phyloP scores from a whole-genome alignment of 1,140 invertebrate genomes.

The Pseudomyrmex concolor region DNA sequence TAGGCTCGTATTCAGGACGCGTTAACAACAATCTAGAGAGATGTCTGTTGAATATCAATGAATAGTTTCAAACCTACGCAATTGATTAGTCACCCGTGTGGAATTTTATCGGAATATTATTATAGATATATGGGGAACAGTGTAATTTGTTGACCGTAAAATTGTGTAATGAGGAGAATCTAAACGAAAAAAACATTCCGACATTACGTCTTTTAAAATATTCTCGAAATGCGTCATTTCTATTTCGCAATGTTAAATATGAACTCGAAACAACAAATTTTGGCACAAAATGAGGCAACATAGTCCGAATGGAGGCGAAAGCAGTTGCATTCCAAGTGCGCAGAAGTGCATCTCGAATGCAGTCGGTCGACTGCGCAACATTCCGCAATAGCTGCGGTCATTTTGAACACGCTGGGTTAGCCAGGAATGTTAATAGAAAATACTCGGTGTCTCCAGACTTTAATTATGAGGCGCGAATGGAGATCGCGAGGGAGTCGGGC shows the following conservation, averaged over 20 bases:
- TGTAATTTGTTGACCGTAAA: background rate
- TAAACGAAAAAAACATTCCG: conserved; percentile 25
- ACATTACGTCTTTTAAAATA: background rate
- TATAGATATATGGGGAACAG: background rate
- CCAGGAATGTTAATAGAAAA: conserved; percentile 84
- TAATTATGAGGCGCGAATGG: conserved; percentile 78
- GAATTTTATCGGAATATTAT: conserved; percentile 34
- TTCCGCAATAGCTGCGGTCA: conserved; percentile 78
- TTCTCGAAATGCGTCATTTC: background rate
- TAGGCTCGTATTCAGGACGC: conserved; percentile 28
- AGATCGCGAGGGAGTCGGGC: conserved; percentile 31
- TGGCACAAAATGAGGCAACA: conserved; percentile 31
- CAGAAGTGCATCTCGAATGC: conserved; percentile 66
- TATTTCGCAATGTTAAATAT: conserved; percentile 38
- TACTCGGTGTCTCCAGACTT: conserved; percentile 80
- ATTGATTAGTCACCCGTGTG: conserved; percentile 36
- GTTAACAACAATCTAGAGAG: conserved; percentile 24
- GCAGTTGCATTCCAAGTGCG: conserved; percentile 65
- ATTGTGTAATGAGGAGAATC: background rate
- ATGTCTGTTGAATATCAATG: conserved; percentile 39
- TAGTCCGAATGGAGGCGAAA: conserved; percentile 35
- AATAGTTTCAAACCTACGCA: conserved; percentile 11
- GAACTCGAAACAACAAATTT: conserved; percentile 34
- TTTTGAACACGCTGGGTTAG: conserved; percentile 80
- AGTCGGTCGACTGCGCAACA: conserved; percentile 64